Conservation (phyloP, 2,113 vertebrate species). For the Xiphias gladius region DNA sequence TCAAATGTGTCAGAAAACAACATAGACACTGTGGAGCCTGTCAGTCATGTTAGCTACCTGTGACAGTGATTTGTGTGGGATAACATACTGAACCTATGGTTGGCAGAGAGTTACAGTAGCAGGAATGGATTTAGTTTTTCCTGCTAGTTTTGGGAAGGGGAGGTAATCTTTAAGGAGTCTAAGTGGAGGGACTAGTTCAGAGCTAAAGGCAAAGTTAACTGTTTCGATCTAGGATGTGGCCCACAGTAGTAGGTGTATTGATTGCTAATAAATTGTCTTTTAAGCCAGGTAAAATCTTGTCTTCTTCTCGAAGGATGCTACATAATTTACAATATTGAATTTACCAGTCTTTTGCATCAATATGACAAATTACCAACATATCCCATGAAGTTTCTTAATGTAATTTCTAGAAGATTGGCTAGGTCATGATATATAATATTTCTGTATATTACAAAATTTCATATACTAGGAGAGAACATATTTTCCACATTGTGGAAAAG, state of each 20-base stretch:
- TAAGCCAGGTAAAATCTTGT: neutral
- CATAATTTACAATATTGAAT: neutral
- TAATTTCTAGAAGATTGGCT: no score
- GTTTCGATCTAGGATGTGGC: neutral
- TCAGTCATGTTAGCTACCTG: neutral
- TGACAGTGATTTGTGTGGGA: slow-evolving; percentile 7
- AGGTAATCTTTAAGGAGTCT: no score
- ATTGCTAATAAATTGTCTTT: neutral
- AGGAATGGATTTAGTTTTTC: neutral
- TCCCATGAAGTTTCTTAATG: no score
- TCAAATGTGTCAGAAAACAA: neutral
- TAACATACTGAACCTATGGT: no score
- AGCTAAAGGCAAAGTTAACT: neutral
- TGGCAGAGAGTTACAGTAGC: neutral
- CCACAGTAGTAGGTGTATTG: neutral
- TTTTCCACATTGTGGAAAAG: neutral
- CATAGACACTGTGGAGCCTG: neutral
- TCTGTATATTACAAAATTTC: neutral
- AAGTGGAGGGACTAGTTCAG: neutral
- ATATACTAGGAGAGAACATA: neutral
- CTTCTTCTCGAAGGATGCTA: neutral
- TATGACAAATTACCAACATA: no score
- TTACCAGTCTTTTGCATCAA: neutral
- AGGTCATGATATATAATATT: no score
- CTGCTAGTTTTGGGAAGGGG: neutral